Conservation (phyloP, 2,888 invertebrate species). For the Endotricha flammealis region DNA sequence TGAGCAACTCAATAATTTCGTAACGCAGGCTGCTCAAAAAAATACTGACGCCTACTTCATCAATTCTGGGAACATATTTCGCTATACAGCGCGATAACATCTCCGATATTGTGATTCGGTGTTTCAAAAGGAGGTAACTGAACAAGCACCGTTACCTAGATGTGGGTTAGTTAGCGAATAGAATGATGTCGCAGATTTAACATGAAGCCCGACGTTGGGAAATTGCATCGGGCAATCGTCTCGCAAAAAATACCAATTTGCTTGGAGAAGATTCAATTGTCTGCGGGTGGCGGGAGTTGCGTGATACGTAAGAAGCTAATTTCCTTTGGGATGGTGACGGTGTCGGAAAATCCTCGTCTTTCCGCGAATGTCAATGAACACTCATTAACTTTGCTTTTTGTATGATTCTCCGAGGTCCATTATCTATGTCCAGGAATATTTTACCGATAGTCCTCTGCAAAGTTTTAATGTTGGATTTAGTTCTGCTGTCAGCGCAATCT, state of each 20-base stretch:
- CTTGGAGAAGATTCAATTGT: constrained; percentile 54
- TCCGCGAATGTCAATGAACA: constrained; percentile 17
- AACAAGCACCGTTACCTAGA: constrained; percentile 33
- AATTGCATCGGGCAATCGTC: constrained; percentile 48
- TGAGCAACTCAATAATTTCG: too few species aligned
- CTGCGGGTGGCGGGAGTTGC: constrained; percentile 40
- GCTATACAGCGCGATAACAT: constrained; percentile 19
- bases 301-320: constrained; percentile 60
- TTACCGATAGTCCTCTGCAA: too few species aligned
- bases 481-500: too few species aligned
- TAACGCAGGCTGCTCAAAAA: too few species aligned
- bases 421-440: constrained; percentile 7
- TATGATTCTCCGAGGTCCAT: constrained; percentile 16
- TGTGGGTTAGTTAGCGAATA: constrained; percentile 37
- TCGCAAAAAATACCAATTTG: constrained; percentile 60
- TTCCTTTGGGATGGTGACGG: constrained; percentile 4
- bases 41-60: too few species aligned
- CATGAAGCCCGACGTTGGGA: constrained; percentile 26
- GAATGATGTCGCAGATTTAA: constrained; percentile 27
- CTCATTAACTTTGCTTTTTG: constrained; percentile 21
- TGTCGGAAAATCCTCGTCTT: constrained; percentile 5
- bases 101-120: constrained; percentile 15
- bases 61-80: constrained; percentile 16
- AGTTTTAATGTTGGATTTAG: too few species aligned
- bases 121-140: constrained; percentile 16